Percentiles rank a stretch among this genome's conserved stretches.
phyloP scores from a whole-genome alignment of 2,797 vertebrate species.

The Rhinatrema bivittatum region DNA sequence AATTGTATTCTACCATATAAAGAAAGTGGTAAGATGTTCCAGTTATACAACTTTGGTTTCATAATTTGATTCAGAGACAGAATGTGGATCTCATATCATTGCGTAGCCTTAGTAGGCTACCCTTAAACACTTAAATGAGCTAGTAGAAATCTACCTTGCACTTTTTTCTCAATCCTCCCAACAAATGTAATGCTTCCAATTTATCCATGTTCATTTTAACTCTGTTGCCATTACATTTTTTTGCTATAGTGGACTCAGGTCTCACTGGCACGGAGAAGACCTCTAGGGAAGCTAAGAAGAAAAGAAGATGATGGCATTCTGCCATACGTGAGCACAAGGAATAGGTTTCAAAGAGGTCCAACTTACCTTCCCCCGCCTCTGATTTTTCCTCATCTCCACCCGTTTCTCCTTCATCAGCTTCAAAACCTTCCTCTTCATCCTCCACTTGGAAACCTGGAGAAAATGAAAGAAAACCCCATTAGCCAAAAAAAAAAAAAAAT shows the following conservation, averaged over 20 bases:
- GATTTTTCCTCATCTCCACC: constrained; percentile 25
- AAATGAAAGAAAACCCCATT: not conserved
- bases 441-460: constrained; percentile 32
- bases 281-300: not conserved
- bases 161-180: too few species aligned
- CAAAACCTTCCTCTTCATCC: constrained; percentile 29
- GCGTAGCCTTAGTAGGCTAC: too few species aligned
- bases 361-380: constrained; percentile 25
- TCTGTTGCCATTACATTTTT: too few species aligned
- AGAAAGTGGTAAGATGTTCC: too few species aligned
- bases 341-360: not conserved
- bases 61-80: too few species aligned
- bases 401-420: constrained; percentile 30
- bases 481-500: not conserved
- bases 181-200: too few species aligned
- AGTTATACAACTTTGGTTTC: too few species aligned
- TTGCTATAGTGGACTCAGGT: not conserved
- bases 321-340: not conserved
- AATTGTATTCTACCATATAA: too few species aligned
- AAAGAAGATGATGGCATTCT: not conserved
- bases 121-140: too few species aligned
- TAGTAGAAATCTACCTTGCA: too few species aligned
- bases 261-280: not conserved
- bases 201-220: too few species aligned
- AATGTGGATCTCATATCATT: too few species aligned